Evolutionary conservation across 2,888 invertebrate genomes (phyloP).

Genomic region (Melanchra persicariae): DNA sequence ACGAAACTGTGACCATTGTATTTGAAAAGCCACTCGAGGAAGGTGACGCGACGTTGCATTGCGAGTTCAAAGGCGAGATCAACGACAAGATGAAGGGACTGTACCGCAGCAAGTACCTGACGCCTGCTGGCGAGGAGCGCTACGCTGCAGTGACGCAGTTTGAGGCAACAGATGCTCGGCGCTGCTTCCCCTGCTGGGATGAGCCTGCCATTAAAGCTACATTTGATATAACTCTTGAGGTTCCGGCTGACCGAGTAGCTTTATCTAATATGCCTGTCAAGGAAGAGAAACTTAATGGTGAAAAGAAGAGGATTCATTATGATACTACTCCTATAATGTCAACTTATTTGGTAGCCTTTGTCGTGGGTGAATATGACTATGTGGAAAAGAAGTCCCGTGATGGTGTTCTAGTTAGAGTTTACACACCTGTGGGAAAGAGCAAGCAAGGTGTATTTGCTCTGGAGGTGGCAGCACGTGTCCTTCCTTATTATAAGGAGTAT

Average conservation of each 20-base stretch:
- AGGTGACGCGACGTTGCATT: constrained; percentile 91
- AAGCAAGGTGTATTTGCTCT: constrained; percentile 98
- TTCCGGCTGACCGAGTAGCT: constrained; percentile 95
- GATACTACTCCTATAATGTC: constrained; percentile 98
- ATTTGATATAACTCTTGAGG: constrained; percentile 96
- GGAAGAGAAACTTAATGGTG: constrained; percentile 84
- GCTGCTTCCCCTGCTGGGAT: constrained; percentile 99
- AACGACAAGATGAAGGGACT: constrained; percentile 99
- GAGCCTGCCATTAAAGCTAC: constrained; percentile 99
- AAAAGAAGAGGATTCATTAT: constrained; percentile 92
- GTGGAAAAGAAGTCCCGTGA: constrained; percentile 96
- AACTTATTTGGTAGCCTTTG: constrained; percentile 98
- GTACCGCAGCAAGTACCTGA: constrained; percentile 96
- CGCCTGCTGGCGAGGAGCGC: constrained; percentile 93
- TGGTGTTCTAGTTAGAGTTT: constrained; percentile 95
- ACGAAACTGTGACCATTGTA: constrained; percentile 93
- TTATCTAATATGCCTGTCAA: constrained; percentile 97
- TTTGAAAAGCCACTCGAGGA: constrained; percentile 91
- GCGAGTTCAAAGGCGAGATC: constrained; percentile 96
- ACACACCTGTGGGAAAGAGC: constrained; percentile 97
- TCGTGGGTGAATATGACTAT: constrained; percentile 98
- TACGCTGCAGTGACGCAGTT: constrained; percentile 98
- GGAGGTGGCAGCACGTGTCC: constrained; percentile 97
- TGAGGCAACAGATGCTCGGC: constrained; percentile 96
- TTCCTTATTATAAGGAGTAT: constrained; percentile 98